Evolutionary conservation across 2,113 vertebrate species (phyloP).

Genomic region (Larimichthys crocea): DNA sequence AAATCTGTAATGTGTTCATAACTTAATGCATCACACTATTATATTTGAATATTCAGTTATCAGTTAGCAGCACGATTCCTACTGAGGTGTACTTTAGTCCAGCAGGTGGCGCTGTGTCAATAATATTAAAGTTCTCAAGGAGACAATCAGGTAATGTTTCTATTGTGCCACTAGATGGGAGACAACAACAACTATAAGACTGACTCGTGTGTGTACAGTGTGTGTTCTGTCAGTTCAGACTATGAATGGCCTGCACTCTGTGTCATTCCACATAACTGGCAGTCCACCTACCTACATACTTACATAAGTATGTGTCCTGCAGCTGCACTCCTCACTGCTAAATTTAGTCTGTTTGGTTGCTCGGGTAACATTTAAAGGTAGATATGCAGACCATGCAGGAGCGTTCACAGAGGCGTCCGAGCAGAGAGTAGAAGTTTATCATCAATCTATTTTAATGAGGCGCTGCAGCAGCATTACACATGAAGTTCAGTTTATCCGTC

Average conservation of each 20-base stretch:
- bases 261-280: slow-evolving; percentile 30
- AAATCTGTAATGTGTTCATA: not conserved
- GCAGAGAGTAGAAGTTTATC: not conserved
- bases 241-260: not conserved
- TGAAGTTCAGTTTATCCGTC: not conserved
- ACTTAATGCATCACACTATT: not conserved
- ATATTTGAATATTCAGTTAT: not conserved
- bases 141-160: not conserved
- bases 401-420: not conserved
- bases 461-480: not conserved
- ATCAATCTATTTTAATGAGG: not conserved
- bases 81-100: not conserved
- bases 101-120: not conserved
- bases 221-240: not conserved
- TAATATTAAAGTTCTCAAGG: rapidly evolving
- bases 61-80: not conserved
- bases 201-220: not conserved
- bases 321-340: not conserved
- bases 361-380: slow-evolving; percentile 11
- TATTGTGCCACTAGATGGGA: slow-evolving; percentile 44
- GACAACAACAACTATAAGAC: not conserved
- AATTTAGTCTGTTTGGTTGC: slow-evolving; percentile 29
- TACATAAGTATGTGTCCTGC: slow-evolving; percentile 16
- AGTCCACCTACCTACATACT: slow-evolving; percentile 11
- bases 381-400: not conserved